Evolutionary conservation across 1,140 invertebrate species (phyloP).

Genomic region (Hyles euphorbiae): DNA sequence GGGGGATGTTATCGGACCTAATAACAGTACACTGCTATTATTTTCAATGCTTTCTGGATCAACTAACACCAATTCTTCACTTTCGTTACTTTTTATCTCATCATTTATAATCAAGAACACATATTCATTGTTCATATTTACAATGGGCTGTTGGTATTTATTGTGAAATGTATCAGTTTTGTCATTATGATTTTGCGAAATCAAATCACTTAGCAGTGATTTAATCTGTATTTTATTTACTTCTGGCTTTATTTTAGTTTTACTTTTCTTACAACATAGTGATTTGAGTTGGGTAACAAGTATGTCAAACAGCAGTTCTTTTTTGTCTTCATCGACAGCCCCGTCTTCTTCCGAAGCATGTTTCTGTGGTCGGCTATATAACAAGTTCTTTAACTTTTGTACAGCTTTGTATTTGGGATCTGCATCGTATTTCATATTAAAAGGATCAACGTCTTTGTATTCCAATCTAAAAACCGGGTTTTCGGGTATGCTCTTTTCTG

Average conservation of each 20-base stretch:
- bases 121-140: conserved; percentile 32
- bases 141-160: conserved; percentile 10
- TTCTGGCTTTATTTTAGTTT: conserved; percentile 14
- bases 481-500: conserved; percentile 18
- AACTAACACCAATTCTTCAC: conserved; percentile 49
- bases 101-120: conserved; percentile 65
- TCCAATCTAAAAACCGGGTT: conserved; percentile 47
- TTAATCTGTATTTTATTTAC: conserved; percentile 18
- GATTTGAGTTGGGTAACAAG: conserved; percentile 55
- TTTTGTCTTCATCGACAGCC: conserved; percentile 42
- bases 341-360: conserved; percentile 16
- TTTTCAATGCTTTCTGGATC: conserved; percentile 57
- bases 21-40: conserved; percentile 57
- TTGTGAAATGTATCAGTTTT: conserved; percentile 11
- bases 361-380: conserved; percentile 31
- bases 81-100: conserved; percentile 49
- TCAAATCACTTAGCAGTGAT: conserved; percentile 15
- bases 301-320: conserved; percentile 56
- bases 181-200: conserved; percentile 16
- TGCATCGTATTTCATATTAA: conserved; percentile 25
- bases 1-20: conserved; percentile 53
- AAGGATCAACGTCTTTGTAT: conserved; percentile 41
- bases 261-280: conserved; percentile 52
- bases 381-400: conserved; percentile 48
- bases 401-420: conserved; percentile 41